Conservation (phyloP, 92 coral and sea anemone genomes). For the Actinernus sp. region DNA sequence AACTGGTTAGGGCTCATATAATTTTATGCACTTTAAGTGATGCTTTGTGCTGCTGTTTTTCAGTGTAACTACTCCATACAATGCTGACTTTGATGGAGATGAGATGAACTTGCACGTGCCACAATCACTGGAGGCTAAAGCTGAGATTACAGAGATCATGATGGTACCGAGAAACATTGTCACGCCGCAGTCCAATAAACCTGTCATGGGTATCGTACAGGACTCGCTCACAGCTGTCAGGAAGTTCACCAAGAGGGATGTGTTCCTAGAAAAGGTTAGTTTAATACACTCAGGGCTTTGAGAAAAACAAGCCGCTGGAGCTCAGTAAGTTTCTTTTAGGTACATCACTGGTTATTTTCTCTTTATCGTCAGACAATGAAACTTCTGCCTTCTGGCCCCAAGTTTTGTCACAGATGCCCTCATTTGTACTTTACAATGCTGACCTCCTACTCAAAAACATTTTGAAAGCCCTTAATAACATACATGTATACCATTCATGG, state of each 20-base stretch:
- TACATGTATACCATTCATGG: too few relatives aligned
- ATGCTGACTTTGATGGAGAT: constrained; percentile 99
- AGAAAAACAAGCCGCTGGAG: too few relatives aligned
- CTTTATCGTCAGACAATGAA: too few relatives aligned
- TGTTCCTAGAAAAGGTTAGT: constrained; percentile 93
- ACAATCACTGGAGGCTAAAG: constrained; percentile 95
- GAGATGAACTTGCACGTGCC: constrained; percentile 99
- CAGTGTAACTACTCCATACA: constrained; percentile 99
- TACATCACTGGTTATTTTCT: too few relatives aligned
- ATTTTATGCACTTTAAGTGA: not conserved
- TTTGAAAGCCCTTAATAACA: too few relatives aligned
- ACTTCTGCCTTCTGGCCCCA: too few relatives aligned
- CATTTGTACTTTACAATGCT: too few relatives aligned
- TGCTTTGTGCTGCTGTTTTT: not conserved
- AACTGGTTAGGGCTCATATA: too few relatives aligned
- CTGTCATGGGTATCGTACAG: constrained; percentile 99
- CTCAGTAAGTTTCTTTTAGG: too few relatives aligned
- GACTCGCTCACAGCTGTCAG: constrained; percentile 97
- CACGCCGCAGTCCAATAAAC: constrained; percentile 98
- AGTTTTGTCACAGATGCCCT: too few relatives aligned
- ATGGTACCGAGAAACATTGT: constrained; percentile 97
- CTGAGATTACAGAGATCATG: constrained; percentile 97
- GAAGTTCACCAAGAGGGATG: constrained; percentile 96
- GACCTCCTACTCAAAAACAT: too few relatives aligned
- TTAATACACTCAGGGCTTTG: too few relatives aligned